A percentile compares a stretch with the other conserved stretches of the same genome.
phyloP scores from a whole-genome alignment of 2,113 vertebrate genomes.

The Burhinus bistriatus region DNA sequence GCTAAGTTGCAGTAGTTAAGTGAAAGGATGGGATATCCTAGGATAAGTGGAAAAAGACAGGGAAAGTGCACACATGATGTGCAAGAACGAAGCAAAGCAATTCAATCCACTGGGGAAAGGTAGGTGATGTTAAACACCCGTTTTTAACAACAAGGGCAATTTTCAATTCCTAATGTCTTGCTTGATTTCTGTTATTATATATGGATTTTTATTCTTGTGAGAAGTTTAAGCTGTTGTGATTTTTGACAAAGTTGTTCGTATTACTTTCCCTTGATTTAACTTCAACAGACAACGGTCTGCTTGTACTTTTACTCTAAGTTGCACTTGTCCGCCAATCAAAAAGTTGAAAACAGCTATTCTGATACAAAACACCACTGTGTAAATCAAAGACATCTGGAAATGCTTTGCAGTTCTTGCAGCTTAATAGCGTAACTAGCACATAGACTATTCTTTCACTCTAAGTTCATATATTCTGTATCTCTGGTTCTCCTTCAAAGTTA shows the following conservation, averaged over 20 bases:
- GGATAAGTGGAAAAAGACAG: not conserved
- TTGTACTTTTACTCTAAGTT: not conserved
- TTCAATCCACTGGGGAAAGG: not conserved
- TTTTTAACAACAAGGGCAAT: not conserved
- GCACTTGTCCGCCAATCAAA: not conserved
- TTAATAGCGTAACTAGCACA: not conserved
- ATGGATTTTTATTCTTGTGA: not conserved
- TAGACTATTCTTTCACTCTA: not conserved
- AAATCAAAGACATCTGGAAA: not conserved
- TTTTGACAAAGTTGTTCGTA: not conserved
- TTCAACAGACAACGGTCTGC: not conserved
- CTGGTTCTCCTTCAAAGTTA: not conserved
- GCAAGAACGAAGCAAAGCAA: not conserved
- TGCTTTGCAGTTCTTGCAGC: fast-evolving
- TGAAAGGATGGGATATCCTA: not conserved
- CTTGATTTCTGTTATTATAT: not conserved
- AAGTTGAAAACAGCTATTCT: not conserved
- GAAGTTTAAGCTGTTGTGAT: not conserved
- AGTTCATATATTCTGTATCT: not conserved
- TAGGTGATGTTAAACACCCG: not conserved
- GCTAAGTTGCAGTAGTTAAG: not conserved
- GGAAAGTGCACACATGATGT: not conserved
- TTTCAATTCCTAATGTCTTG: not conserved
- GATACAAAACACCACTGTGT: not conserved
- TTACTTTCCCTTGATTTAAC: not conserved